Percentiles rank a stretch among this genome's conserved stretches.
Conservation (phyloP, 2,113 vertebrate genomes). For the Pampusana beccarii region DNA sequence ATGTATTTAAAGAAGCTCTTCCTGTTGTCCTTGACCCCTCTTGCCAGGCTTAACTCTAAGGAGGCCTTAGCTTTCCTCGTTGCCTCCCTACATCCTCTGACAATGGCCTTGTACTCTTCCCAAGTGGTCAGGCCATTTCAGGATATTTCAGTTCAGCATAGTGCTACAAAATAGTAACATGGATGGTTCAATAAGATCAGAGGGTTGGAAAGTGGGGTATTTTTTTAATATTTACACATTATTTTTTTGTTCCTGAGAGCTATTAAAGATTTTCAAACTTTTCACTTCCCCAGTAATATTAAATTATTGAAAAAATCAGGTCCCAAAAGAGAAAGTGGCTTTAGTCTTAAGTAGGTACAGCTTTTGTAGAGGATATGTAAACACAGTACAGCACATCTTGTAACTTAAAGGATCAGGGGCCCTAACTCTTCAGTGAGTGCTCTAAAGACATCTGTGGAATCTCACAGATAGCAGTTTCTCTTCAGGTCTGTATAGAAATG, state of each 20-base stretch:
- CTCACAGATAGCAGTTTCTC: neutral
- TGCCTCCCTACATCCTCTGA: no score
- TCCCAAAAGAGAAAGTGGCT: neutral
- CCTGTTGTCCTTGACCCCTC: no score
- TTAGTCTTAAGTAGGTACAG: neutral
- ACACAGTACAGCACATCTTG: neutral
- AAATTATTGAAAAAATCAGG: neutral
- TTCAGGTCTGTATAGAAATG: neutral
- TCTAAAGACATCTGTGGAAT: neutral
- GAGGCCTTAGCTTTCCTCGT: no score
- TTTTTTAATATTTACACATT: neutral
- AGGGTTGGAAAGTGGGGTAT: accelerated
- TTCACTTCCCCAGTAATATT: neutral
- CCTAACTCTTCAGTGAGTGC: accelerated
- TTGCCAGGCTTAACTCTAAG: no score
- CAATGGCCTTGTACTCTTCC: no score
- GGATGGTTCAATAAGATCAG: neutral
- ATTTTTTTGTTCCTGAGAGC: neutral
- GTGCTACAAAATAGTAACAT: neutral
- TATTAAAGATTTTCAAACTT: neutral
- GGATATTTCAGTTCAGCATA: neutral
- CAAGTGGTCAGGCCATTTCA: no score
- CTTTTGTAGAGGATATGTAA: neutral
- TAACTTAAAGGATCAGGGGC: neutral
- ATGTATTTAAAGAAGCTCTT: no score